Evolutionary conservation across 1,140 invertebrate genomes (phyloP).

Genomic region (Apocrypta bakeri): DNA sequence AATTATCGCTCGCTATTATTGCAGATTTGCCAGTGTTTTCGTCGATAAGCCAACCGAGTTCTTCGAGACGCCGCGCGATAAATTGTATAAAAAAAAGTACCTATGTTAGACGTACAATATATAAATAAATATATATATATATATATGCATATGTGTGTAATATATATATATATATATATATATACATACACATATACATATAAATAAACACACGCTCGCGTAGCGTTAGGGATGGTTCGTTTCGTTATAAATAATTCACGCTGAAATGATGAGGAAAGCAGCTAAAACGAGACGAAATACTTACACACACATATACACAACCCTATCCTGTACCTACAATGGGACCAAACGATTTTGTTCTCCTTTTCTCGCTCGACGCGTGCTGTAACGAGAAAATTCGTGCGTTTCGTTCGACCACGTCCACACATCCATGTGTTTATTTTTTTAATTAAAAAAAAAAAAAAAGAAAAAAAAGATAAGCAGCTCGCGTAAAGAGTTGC

Average conservation of each 20-base stretch:
- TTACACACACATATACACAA: background rate
- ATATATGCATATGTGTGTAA: constrained; percentile 54
- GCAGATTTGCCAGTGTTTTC: background rate
- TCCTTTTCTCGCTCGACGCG: constrained; percentile 55
- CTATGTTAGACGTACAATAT: constrained; percentile 55
- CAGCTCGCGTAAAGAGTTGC: background rate
- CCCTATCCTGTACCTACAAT: constrained; percentile 69
- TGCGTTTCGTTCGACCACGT: background rate
- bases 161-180: constrained; percentile 54
- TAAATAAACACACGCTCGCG: constrained; percentile 31
- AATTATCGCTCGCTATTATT: too few relatives aligned
- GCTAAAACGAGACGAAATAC: constrained; percentile 35
- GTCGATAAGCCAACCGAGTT: constrained; percentile 17
- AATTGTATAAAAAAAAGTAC: constrained; percentile 56
- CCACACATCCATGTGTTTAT: background rate
- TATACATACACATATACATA: constrained; percentile 54
- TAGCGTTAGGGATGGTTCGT: constrained; percentile 33
- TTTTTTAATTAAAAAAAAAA: background rate
- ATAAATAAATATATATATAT: constrained; percentile 53
- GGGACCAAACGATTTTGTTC: constrained; percentile 72
- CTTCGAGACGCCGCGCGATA: background rate
- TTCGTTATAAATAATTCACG: constrained; percentile 58
- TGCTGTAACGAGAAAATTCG: constrained; percentile 27
- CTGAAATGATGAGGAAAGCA: constrained; percentile 53
- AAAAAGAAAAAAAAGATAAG: too few relatives aligned